Evolutionary conservation across 1,140 invertebrate genomes (phyloP).

Genomic region (Rhagoletis zephyria): DNA sequence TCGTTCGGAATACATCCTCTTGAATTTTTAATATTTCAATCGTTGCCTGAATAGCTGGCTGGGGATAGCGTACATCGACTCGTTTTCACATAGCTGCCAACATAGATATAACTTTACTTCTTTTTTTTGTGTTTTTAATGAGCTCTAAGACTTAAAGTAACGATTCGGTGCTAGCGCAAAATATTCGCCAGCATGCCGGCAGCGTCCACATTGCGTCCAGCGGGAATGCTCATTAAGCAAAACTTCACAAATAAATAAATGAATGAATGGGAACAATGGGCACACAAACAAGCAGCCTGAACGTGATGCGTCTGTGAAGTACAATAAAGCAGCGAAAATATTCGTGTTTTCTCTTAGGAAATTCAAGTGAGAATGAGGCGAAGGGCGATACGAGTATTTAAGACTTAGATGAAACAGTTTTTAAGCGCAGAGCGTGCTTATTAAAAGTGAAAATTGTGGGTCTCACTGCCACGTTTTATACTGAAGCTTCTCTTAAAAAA

Average conservation of each 20-base stretch:
- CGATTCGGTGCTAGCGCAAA: background rate
- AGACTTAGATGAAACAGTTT: too few species aligned
- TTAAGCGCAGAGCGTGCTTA: too few species aligned
- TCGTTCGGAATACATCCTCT: background rate
- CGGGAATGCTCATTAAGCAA: background rate
- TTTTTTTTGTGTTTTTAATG: background rate
- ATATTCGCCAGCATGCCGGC: background rate
- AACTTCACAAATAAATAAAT: background rate
- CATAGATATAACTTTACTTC: background rate
- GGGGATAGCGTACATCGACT: background rate
- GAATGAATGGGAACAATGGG: background rate
- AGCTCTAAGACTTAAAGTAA: too few species aligned
- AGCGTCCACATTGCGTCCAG: background rate
- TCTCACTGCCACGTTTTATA: too few species aligned
- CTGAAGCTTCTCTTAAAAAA: too few species aligned
- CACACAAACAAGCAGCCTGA: too few species aligned
- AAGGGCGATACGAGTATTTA: too few species aligned
- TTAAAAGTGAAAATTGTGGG: too few species aligned
- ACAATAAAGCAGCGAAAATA: too few species aligned
- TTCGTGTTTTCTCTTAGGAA: too few species aligned
- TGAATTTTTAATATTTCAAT: constrained; percentile 55
- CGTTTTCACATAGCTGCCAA: background rate
- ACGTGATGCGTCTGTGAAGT: too few species aligned
- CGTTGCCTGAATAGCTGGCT: background rate
- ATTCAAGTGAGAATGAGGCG: too few species aligned